These are phyloP conservation scores for Xylophagus ater DNA, from an alignment of 2,888 invertebrate genomes.

Conservation along the genomic window DNA sequence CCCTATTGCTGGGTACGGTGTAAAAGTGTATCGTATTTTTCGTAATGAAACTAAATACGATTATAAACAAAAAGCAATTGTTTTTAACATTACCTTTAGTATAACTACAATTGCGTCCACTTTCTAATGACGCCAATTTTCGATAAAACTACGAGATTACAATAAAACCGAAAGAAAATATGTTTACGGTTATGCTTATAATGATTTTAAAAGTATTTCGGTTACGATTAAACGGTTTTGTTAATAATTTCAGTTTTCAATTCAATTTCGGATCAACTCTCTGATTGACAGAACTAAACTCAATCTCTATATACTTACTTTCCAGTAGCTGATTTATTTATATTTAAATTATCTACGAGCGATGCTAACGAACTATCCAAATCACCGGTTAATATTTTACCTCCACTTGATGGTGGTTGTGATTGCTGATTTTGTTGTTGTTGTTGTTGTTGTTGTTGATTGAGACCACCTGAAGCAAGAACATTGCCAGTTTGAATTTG, in stretches of 20 bases:
- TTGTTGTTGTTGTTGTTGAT: constrained; percentile 22
- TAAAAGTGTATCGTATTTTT: no score
- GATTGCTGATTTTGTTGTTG: constrained; percentile 35
- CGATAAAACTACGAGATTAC: no score
- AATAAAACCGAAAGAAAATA: no score
- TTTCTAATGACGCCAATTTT: no score
- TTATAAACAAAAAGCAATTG: no score
- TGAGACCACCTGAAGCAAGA: constrained; percentile 24
- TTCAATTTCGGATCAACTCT: not conserved
- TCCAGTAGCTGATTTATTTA: constrained; percentile 62
- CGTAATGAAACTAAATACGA: no score
- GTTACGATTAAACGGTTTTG: no score
- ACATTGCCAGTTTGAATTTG: constrained; percentile 25
- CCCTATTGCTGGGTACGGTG: no score
- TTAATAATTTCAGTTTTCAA: constrained; percentile 10
- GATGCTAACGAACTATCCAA: constrained; percentile 88
- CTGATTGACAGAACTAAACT: not conserved
- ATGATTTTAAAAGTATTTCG: no score
- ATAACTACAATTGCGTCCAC: no score
- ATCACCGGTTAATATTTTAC: constrained; percentile 81
- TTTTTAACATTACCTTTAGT: no score
- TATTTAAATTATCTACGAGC: constrained; percentile 84
- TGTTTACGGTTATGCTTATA: no score
- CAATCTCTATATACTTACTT: constrained; percentile 30
- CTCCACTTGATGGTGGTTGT: constrained; percentile 38